phyloP scores from a whole-genome alignment of 2,113 vertebrate species.

The Laticauda colubrina region DNA sequence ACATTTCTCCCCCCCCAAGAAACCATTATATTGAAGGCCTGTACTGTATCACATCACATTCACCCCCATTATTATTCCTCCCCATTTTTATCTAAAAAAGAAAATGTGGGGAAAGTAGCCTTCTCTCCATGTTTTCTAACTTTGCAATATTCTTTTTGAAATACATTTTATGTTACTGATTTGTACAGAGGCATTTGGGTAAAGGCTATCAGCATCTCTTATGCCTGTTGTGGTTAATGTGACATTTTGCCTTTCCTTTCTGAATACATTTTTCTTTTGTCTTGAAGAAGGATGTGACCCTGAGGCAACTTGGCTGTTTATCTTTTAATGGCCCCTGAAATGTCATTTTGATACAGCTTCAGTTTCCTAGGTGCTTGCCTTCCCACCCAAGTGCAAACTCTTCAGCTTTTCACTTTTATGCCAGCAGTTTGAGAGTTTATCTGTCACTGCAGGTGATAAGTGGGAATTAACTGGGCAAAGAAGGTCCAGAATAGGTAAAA shows the following conservation, averaged over 20 bases:
- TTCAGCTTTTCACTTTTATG: neutral
- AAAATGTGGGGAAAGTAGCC: neutral
- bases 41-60: too few relatives aligned
- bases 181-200: neutral
- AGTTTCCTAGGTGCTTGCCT: conserved; percentile 1
- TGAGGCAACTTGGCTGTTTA: conserved; percentile 4
- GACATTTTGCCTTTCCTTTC: conserved; percentile 18
- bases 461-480: neutral
- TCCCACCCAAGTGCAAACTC: neutral
- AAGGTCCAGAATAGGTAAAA: neutral
- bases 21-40: neutral
- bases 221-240: conserved; percentile 8
- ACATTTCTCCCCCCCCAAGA: neutral
- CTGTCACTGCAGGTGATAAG: neutral
- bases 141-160: neutral
- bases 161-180: neutral
- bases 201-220: neutral
- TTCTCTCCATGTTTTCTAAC: neutral
- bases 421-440: neutral
- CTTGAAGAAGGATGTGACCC: neutral
- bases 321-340: conserved; percentile 22
- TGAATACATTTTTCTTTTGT: conserved; percentile 18
- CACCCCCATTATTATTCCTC: neutral
- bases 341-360: conserved; percentile 9
- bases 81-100: neutral